Evolutionary conservation across 2,113 vertebrate species (phyloP), one percentile per base, ranked within the genome.

Genomic region (Epinephelus lanceolatus): DNA sequence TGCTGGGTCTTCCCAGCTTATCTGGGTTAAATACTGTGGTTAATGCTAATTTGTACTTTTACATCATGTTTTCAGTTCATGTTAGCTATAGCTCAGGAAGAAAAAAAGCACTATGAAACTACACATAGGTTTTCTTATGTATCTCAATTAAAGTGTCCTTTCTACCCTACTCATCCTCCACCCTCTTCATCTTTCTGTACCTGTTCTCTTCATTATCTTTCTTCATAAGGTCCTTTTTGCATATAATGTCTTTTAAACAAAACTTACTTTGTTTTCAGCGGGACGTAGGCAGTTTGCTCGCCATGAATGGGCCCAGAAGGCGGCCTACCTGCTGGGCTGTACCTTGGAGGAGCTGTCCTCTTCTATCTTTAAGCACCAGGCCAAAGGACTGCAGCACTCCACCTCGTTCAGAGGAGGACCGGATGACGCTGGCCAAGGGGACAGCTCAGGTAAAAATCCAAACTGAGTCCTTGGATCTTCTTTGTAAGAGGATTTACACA

Each of bases 241-340:
- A 21, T 9, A n/a, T 61, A 5, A 11, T 52, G 1, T 18, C 5
- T 69, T 65, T 21, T n/a, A 62, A 73, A 42, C 19, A 18, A 10
- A 4, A 27, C 11, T 45, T 2, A 7, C n/a, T 51, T n/a, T 52
- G 0, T 33, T 37, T 56, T 5, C 47, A 98, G 97, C 89, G 65
- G 97, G 97, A 8, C 96, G 96, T 1, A 96, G 94, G 75, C 98
- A 99, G 94, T 99, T 99, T 95, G 98, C 98, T 1, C 97, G 96
- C 19, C 98, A 99, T 0, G 98, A 99, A 78, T 99, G 98, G 98
- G 98, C 98, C 53, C 98, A 99, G 95, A 99, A 99, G 81, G 97
- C 98, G 0, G 97, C 98, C 0, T 99, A 99, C 91, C 94, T 99
- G 68, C 86, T 98, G 91, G 97, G 97, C 89, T 98, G 93, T 89